Evolutionary conservation across 2,113 vertebrate genomes (phyloP), one percentile per base, ranked within the genome.

Genomic region (Rafetus swinhoei): DNA sequence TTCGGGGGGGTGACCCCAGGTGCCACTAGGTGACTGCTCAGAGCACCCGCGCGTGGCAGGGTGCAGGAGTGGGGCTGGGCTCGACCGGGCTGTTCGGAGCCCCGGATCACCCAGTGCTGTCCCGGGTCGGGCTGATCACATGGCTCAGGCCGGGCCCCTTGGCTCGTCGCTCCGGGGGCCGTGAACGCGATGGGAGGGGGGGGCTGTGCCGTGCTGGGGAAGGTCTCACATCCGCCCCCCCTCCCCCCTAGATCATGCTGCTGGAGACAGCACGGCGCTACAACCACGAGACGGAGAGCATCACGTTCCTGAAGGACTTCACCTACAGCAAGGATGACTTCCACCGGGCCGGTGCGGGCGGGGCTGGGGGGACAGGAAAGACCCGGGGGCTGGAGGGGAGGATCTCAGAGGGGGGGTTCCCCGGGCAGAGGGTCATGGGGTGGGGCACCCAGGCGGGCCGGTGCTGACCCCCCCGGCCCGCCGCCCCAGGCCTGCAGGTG

Each of bases 271-370:
- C 98, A 7, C 80, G 98, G 13, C 97, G 98, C 55, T 98, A 98
- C 86, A 98, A 98, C 93, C 97, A 98, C 0, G 98, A 98, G 91
- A 98, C 98, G 0, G 97, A 98, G 56, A 98, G 98, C 57, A 98
- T 98, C 92, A 98, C 97, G 1, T 98, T 98, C 85, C 95, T 98
- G 65, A 98, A 98, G 86, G 98, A 98, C 85, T 98, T 98, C 87
- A 98, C 97, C 35, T 98, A 98, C 91, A 98, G 97, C 93, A 98
- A 98, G 77, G 98, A 98, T 0, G 98, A 98, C 87, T 98, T 98
- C 88, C 97, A 98, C 82, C 94, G 98, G 1, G 98, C 98, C 55
- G 98, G 98, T 98, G 59, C 69, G 35, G 79, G 84, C 53, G 5
- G 5, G 21, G 22, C 13, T 32, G 5, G 11, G 80, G 60, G 45